Base-by-base conservation (phyloP, 2,888 invertebrate genomes). In the Polymixis flavicincta region DNA sequence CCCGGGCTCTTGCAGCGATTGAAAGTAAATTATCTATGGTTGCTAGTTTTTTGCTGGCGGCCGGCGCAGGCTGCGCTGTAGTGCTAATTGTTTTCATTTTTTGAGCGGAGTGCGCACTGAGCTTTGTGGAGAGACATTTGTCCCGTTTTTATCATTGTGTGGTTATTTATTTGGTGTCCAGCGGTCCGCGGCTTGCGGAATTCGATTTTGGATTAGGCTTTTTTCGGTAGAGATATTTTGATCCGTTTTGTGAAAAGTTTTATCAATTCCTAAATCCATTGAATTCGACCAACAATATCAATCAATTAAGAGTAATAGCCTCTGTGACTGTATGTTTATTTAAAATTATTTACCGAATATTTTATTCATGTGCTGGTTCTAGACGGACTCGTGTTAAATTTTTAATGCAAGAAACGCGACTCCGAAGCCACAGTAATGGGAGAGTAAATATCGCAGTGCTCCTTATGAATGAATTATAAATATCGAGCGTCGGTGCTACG, bases 381-480 rank as follows among this genome's bases (percentile, higher is more conserved):
- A 91, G 91, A 90, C 89, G 90, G 91, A 91, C 91, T 92, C 80
- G 88, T 88, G 90, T 89, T 95, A 92, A 92, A 95, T 95, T 93
- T 94, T 94, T 94, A 95, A 95, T 93, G 92, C 90, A 90, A 93
- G 93, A 91, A 93, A 93, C 90, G 93, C 93, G 94, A 94, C 94
- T 93, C 89, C 82, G 88, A 91, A 91, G 91, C 91, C 92, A 87
- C 92, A 89, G 93, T 95, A 95, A 95, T 95, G 94, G 94, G 91
- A 92, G 92, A 93, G 94, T 95, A 95, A 95, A 95, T 94, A 95
- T 94, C 94, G 92, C 91, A 90, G 92, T 91, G 93, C 93, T 94
- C 92, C 93, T 94, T 93, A 94, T 93, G 93, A 92, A 94, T 95
- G 93, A 95, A 95, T 95, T 94, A 95, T 94, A 95, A 90, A 94